phyloP scores from a whole-genome alignment of 2,113 vertebrate species.

The Caracal caracal region DNA sequence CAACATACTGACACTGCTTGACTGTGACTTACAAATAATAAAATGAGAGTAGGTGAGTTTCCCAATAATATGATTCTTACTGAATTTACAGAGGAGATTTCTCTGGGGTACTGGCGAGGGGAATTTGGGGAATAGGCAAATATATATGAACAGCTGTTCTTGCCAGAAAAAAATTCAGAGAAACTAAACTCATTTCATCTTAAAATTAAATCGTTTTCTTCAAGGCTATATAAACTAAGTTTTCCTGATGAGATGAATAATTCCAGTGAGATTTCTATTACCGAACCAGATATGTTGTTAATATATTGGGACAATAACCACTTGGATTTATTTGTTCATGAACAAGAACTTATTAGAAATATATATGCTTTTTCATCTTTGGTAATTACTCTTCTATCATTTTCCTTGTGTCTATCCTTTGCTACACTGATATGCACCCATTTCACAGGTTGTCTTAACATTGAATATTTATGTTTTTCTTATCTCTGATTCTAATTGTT shows the following conservation, averaged over 20 bases:
- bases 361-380: background rate
- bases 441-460: background rate
- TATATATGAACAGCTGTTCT: slow-evolving; percentile 65
- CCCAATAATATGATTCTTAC: slow-evolving; percentile 68
- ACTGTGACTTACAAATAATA: slow-evolving; percentile 11
- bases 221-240: slow-evolving; percentile 47
- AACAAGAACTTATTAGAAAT: slow-evolving; percentile 37
- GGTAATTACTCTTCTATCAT: background rate
- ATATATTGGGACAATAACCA: background rate
- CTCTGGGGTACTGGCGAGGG: slow-evolving; percentile 34
- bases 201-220: slow-evolving; percentile 72
- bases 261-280: slow-evolving; percentile 47
- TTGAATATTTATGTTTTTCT: background rate
- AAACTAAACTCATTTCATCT: slow-evolving; percentile 63
- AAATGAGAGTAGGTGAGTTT: slow-evolving; percentile 45
- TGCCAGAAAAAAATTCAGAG: slow-evolving; percentile 45
- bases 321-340: slow-evolving; percentile 36
- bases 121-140: slow-evolving; percentile 54
- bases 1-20: slow-evolving; percentile 53
- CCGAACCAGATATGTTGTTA: slow-evolving; percentile 11
- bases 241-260: slow-evolving; percentile 46
- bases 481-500: background rate
- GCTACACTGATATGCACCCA: background rate
- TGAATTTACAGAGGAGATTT: slow-evolving; percentile 60
- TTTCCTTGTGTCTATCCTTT: background rate